Evolutionary conservation across 2,888 invertebrate genomes (phyloP), one percentile per base, ranked within the genome.

Genomic region (Folsomia candida): DNA sequence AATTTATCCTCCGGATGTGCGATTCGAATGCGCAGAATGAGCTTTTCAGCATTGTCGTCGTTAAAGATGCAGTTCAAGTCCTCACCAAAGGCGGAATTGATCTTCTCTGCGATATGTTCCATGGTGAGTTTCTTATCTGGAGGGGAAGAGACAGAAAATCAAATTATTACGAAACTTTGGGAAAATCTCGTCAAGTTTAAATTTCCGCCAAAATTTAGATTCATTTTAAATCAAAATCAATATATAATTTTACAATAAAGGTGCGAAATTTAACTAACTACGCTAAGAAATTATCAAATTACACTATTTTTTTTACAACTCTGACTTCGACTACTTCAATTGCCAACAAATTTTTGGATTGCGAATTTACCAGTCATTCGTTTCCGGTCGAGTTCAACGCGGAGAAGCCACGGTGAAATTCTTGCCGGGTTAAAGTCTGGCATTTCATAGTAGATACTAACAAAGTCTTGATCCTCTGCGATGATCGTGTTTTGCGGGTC

Each of bases 401-500:
- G 93, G 58, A 99, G 85, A 51, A 99, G 85, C 99, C 99, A 99
- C 0, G 99, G 97, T 0, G 97, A 97, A 78, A 98, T 97, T 80
- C 96, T 89, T 0, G 95, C 92, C 0, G 97, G 95, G 83, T 99
- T 98, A 83, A 98, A 97, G 84, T 99, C 99, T 18, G 98, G 98
- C 98, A 99, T 99, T 87, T 99, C 99, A 83, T 99, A 99, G 84
- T 99, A 99, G 58, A 99, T 97, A 84, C 97, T 97, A 0, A 99
- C 98, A 85, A 98, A 99, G 83, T 98, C 99, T 83, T 98, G 97
- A 89, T 99, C 99, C 84, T 99, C 99, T 0, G 93, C 89, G 79
- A 99, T 98, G 0, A 97, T 97, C 0, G 99, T 98, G 81, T 97
- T 95, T 84, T 96, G 95, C 1, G 98, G 97, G 85, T 99, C 97